Evolutionary conservation across 1,140 invertebrate species (phyloP).

Genomic region (Vollenhovia emeryi): DNA sequence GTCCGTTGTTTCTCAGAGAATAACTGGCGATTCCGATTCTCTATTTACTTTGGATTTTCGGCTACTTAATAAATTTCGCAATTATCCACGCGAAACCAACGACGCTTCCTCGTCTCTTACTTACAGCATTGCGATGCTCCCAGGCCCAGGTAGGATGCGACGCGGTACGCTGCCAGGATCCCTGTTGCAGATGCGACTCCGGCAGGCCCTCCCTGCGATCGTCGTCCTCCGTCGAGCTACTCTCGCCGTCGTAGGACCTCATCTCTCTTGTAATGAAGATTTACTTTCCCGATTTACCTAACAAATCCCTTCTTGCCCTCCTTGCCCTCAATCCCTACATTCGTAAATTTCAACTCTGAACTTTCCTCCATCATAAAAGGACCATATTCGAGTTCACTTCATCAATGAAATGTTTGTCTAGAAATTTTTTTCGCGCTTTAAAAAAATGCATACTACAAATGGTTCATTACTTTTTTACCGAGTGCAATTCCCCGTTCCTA

Average conservation of each 20-base stretch:
- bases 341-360: neutral
- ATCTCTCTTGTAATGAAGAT: constrained; percentile 69
- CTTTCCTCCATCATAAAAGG: neutral
- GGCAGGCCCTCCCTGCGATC: constrained; percentile 79
- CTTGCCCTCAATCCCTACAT: neutral
- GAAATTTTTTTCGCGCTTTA: neutral
- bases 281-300: neutral
- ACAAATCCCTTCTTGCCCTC: neutral
- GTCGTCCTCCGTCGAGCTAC: constrained; percentile 83
- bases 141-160: constrained; percentile 83
- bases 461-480: neutral
- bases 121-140: constrained; percentile 81
- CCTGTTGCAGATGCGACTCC: constrained; percentile 80
- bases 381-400: neutral
- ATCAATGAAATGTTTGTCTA: neutral
- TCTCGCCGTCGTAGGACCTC: constrained; percentile 84
- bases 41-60: neutral
- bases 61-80: neutral
- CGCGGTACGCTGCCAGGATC: constrained; percentile 81
- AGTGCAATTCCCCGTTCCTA: neutral
- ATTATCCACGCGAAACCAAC: neutral
- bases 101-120: neutral
- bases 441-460: neutral
- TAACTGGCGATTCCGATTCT: neutral
- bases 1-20: neutral